These are phyloP conservation scores for Aegithalos caudatus DNA, from an alignment of 2,113 vertebrate species.

Conservation along the genomic window DNA sequence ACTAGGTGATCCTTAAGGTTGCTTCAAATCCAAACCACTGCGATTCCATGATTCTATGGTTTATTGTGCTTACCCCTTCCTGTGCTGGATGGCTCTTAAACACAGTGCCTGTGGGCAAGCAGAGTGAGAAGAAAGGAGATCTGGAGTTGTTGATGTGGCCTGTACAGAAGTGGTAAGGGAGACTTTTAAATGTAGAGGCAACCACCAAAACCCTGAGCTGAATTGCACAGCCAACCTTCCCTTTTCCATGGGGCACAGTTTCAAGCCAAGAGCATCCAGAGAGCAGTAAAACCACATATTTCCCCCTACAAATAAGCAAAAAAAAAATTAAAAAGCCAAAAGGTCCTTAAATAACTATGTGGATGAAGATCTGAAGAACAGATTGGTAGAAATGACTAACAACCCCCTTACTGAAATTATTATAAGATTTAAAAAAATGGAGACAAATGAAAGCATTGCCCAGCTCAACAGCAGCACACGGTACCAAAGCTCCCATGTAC, in stretches of 20 bases:
- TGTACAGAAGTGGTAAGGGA: neutral
- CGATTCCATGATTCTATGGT: neutral
- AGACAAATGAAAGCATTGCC: fast-evolving
- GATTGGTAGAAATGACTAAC: neutral
- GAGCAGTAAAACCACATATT: neutral
- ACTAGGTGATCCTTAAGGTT: neutral
- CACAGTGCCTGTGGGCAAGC: neutral
- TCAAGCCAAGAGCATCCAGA: neutral
- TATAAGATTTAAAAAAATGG: neutral
- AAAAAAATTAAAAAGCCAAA: neutral
- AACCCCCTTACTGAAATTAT: neutral
- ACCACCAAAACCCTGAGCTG: fast-evolving
- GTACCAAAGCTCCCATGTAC: neutral
- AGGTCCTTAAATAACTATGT: neutral
- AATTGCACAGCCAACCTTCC: neutral
- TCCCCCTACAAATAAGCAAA: neutral
- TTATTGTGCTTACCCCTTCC: neutral
- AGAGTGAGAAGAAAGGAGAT: neutral
- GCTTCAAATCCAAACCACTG: neutral
- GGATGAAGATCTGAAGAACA: neutral
- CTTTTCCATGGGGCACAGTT: neutral
- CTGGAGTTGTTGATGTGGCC: neutral
- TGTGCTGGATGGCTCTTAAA: neutral
- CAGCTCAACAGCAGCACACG: neutral
- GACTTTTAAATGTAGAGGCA: neutral